Evolutionary conservation across 37 sponge, comb jelly and placozoan genomes (phyloP).

Genomic region (Corticium candelabrum): DNA sequence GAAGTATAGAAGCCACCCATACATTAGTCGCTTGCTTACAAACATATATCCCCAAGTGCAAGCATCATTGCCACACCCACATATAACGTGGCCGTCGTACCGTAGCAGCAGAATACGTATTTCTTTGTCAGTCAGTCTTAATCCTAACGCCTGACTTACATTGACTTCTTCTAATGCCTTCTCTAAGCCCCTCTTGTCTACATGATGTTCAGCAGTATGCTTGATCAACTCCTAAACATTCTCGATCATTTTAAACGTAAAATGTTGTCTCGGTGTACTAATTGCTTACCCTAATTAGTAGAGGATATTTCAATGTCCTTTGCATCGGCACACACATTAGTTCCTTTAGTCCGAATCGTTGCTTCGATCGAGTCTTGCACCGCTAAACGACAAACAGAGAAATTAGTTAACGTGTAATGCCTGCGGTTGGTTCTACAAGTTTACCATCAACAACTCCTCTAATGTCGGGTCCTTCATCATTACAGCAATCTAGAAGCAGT

Average conservation of each 20-base stretch:
- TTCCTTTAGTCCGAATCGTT: slow-evolving; percentile 65
- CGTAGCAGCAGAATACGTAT: too few relatives aligned
- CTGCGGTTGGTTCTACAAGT: too few relatives aligned
- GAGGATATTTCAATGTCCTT: slow-evolving; percentile 69
- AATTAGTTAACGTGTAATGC: slow-evolving; percentile 5
- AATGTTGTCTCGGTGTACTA: slow-evolving; percentile 61
- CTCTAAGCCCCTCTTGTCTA: neutral
- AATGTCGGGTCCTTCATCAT: neutral
- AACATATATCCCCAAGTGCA: too few relatives aligned
- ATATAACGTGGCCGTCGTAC: too few relatives aligned
- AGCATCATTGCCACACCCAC: too few relatives aligned
- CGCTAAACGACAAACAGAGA: neutral
- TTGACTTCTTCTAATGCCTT: neutral
- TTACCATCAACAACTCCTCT: neutral
- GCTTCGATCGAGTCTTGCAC: slow-evolving; percentile 25
- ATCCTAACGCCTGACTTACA: too few relatives aligned
- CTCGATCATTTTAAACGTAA: slow-evolving; percentile 31
- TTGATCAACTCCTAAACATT: neutral
- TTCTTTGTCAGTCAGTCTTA: too few relatives aligned
- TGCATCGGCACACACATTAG: slow-evolving; percentile 80
- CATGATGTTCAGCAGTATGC: neutral
- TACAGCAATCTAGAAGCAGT: neutral
- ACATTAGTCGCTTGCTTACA: too few relatives aligned
- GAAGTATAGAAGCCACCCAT: too few relatives aligned
- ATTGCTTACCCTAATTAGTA: slow-evolving; percentile 37